These are phyloP conservation scores for Melanotaenia trifasciata DNA, from an alignment of 2,797 vertebrate genomes.

Conservation along the genomic window DNA sequence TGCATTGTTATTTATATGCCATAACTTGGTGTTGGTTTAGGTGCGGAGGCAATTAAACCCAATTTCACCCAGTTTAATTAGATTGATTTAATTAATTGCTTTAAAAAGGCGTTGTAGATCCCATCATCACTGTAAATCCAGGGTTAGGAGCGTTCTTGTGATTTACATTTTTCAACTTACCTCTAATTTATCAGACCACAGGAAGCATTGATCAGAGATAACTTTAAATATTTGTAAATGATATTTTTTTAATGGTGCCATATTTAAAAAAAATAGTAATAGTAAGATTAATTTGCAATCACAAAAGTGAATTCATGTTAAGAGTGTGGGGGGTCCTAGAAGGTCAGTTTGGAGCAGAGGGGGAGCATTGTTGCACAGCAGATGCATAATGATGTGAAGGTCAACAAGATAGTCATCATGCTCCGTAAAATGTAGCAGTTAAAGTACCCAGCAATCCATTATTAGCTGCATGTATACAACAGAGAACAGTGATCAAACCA, in stretches of 20 bases:
- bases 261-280: not conserved
- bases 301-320: slow-evolving; percentile 46
- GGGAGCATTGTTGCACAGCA: slow-evolving; percentile 64
- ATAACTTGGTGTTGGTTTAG: slow-evolving; percentile 81
- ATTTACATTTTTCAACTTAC: slow-evolving; percentile 66
- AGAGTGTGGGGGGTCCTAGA: slow-evolving; percentile 50
- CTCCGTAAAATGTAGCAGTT: slow-evolving; percentile 61
- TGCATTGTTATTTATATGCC: slow-evolving; percentile 68
- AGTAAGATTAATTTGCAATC: slow-evolving; percentile 40
- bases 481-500: slow-evolving; percentile 63
- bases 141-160: slow-evolving; percentile 64
- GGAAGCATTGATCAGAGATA: slow-evolving; percentile 44
- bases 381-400: slow-evolving; percentile 78
- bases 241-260: not conserved
- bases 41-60: slow-evolving; percentile 79
- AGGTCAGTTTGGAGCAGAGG: slow-evolving; percentile 62
- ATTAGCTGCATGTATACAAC: slow-evolving; percentile 61
- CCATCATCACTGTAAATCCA: slow-evolving; percentile 70
- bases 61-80: slow-evolving; percentile 82
- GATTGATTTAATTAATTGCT: slow-evolving; percentile 81
- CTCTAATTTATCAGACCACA: slow-evolving; percentile 49
- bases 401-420: slow-evolving; percentile 73
- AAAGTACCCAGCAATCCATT: slow-evolving; percentile 64
- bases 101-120: slow-evolving; percentile 71
- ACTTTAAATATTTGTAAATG: slow-evolving; percentile 11